Base-by-base conservation (phyloP, 1,140 invertebrate genomes). In the Pseudomyrmex cubaensis region DNA sequence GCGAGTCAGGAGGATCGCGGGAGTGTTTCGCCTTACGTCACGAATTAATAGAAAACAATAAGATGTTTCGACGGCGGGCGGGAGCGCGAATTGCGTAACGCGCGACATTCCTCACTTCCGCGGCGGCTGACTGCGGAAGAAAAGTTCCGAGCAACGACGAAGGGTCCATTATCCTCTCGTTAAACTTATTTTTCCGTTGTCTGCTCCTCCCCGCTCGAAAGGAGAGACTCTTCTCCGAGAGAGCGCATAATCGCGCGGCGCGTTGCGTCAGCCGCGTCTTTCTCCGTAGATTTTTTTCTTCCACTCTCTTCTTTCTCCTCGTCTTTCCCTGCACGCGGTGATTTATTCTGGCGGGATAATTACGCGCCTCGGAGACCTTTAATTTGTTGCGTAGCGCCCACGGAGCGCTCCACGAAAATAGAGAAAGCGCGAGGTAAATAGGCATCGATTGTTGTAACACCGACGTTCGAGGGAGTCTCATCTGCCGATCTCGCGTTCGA, bases 141-240 rank as follows among this genome's bases (percentile, higher is more conserved):
- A 80, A 80, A 80, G 76, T 80, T 80, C 50, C 66, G 66, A 80
- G 76, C 20, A 20, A 66, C 54, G 66, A 80, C 66, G 76, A 80
- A 80, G 44, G 76, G 76, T 80, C 35, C 56, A 80, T 80, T 80
- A 80, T 80, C 67, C 52, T 80, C 66, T 80, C 76, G 76, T 80
- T 80, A 72, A 80, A 80, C 76, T 80, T 80, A 80, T 80, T 80
- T 80, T 22, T 22, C 66, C 66, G 54, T 80, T 54, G 66, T 25
- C 62, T 25, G 5, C 25, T 59, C n/a, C 22, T 46, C 48, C 12
- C 13, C 9, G 12, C 46, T 66, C 61, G 80, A 64, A 20, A 48
- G 54, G 10, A 25, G 35, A 10, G 5, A 61, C 12, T 80, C 56
- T 80, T 80, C 54, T 69, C 44, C 25, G 59, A 75, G 44, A 80